These are phyloP conservation scores for Laticauda laticaudata DNA, from an alignment of 2,113 vertebrate genomes.

Conservation along the genomic window DNA sequence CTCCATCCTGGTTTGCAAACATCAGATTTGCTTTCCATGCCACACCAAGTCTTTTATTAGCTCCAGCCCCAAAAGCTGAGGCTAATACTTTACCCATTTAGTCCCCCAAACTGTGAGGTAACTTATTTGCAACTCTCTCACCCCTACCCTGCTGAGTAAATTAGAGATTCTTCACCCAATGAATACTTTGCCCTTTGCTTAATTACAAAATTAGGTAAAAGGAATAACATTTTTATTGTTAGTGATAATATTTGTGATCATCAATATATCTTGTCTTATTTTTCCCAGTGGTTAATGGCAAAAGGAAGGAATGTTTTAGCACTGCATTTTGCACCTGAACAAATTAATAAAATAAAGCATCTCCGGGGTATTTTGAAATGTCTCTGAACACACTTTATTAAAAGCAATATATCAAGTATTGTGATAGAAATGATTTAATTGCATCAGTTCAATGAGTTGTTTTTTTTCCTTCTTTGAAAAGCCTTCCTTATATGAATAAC, in stretches of 20 bases:
- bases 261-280: neutral
- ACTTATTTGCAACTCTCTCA: neutral
- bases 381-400: conserved; percentile 69
- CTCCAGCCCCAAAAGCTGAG: neutral
- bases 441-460: conserved; percentile 56
- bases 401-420: conserved; percentile 73
- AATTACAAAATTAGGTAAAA: neutral
- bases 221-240: neutral
- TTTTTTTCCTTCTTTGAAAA: conserved; percentile 58
- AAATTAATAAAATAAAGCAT: conserved; percentile 61
- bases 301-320: conserved; percentile 36
- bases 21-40: too few species aligned
- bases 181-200: neutral
- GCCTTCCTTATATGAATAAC: conserved; percentile 59
- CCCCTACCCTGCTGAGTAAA: neutral
- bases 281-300: neutral
- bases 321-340: conserved; percentile 35
- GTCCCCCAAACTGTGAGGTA: neutral
- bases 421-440: conserved; percentile 55
- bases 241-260: neutral
- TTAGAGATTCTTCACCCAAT: neutral
- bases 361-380: conserved; percentile 53
- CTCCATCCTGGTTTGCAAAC: neutral
- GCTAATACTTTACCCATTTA: neutral
- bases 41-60: neutral